These are phyloP conservation scores for Esox lucius DNA, from an alignment of 2,797 vertebrate genomes.

Conservation along the genomic window DNA sequence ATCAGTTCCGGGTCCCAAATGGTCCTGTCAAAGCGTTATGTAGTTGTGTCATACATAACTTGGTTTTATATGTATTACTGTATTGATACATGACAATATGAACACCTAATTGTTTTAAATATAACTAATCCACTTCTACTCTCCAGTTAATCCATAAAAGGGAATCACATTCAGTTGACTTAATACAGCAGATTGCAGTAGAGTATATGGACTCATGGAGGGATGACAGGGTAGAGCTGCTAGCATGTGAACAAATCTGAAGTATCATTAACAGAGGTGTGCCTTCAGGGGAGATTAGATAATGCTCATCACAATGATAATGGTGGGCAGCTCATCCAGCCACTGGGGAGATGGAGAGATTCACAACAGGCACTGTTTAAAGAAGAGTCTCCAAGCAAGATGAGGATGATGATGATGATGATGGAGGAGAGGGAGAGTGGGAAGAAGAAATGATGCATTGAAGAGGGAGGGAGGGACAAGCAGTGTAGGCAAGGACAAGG, in stretches of 20 bases:
- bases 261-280: conserved; percentile 43
- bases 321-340: conserved; percentile 51
- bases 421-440: conserved; percentile 17
- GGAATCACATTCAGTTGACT: not conserved
- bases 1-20: not conserved
- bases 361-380: conserved; percentile 51
- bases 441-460: conserved; percentile 61
- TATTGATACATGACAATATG: not conserved
- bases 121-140: not conserved
- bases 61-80: not conserved
- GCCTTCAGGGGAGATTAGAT: conserved; percentile 48
- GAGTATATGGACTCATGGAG: not conserved
- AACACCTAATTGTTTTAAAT: not conserved
- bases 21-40: not conserved
- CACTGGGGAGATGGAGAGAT: conserved; percentile 45
- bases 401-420: conserved; percentile 40
- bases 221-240: conserved; percentile 28
- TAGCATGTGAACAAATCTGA: conserved; percentile 8
- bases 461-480: conserved; percentile 38
- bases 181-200: not conserved
- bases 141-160: too few species aligned
- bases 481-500: conserved; percentile 55
- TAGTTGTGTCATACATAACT: not conserved
- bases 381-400: conserved; percentile 41
- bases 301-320: conserved; percentile 39